Evolutionary conservation across 2,888 invertebrate species (phyloP), one percentile per base, ranked within the genome.

Genomic region (Digitonthophagus gazella): DNA sequence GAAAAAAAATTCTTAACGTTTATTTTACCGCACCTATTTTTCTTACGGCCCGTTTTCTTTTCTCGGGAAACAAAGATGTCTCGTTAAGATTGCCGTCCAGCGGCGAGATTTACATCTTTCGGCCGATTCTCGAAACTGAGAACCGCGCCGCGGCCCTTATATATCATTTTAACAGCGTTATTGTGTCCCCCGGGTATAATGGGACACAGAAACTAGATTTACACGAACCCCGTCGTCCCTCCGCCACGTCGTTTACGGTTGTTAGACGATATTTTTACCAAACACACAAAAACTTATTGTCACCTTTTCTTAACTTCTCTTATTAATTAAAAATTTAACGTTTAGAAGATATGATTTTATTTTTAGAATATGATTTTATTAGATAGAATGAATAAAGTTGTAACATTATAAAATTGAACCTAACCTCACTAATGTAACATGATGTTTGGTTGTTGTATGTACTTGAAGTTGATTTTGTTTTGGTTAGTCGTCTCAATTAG

Each of bases 401-500:
- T n/a, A n/a, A n/a, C n/a, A n/a, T n/a, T n/a, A n/a, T n/a, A n/a
- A n/a, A n/a, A n/a, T n/a, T n/a, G n/a, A n/a, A n/a, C n/a, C n/a
- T n/a, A n/a, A n/a, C n/a, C n/a, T n/a, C n/a, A n/a, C n/a, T n/a
- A n/a, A n/a, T n/a, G 28, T 44, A 44, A 44, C 28, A 6, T 61
- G 14, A 16, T 16, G 6, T 61, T 61, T 14, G 61, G 61, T 18
- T 44, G n/a, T 22, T 61, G 19, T 16, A n/a, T 61, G 16, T 18
- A 69, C 67, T 73, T 70, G 70, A n/a, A n/a, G n/a, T n/a, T n/a
- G n/a, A n/a, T n/a, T 71, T 69, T 71, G 71, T 73, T 72, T 73
- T 69, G 70, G 71, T 69, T 68, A 77, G 76, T 78, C 76, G 78
- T 78, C 79, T 79, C 79, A 80, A 79, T 80, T 80, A 80, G 78